Conservation (phyloP, 2,797 vertebrate genomes). For the Nyctalus aviator region DNA sequence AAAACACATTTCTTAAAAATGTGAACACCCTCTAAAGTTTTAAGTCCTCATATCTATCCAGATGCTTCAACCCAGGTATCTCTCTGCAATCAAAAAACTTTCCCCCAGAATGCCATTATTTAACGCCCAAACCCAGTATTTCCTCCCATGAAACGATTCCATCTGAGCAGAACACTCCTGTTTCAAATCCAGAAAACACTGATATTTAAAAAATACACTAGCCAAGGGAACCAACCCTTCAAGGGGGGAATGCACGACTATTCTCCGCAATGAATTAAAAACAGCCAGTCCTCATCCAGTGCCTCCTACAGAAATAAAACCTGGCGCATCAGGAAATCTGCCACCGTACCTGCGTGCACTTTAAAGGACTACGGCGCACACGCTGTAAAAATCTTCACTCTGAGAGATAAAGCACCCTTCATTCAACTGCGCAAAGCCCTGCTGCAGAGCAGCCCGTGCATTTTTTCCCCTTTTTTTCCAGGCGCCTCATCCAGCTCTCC, state of each 20-base stretch:
- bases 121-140: background rate
- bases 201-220: constrained; percentile 21
- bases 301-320: constrained; percentile 70
- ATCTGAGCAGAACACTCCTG: constrained; percentile 50
- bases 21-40: constrained; percentile 33
- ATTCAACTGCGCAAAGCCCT: constrained; percentile 73
- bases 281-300: constrained; percentile 47
- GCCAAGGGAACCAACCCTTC: background rate
- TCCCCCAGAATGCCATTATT: constrained; percentile 13
- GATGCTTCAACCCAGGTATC: constrained; percentile 27
- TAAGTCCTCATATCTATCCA: constrained; percentile 37
- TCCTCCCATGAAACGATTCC: constrained; percentile 49
- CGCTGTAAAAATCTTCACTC: constrained; percentile 72
- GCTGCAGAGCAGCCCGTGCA: constrained; percentile 67
- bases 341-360: constrained; percentile 77
- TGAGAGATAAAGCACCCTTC: constrained; percentile 71
- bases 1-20: constrained; percentile 54
- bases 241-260: constrained; percentile 10
- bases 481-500: constrained; percentile 81
- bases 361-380: constrained; percentile 64
- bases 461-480: constrained; percentile 65
- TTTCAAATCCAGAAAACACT: constrained; percentile 47
- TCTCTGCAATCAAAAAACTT: constrained; percentile 56
- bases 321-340: constrained; percentile 67
- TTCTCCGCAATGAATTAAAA: constrained; percentile 67